Evolutionary conservation across 2,888 invertebrate genomes (phyloP).

Genomic region (Meganola albula): DNA sequence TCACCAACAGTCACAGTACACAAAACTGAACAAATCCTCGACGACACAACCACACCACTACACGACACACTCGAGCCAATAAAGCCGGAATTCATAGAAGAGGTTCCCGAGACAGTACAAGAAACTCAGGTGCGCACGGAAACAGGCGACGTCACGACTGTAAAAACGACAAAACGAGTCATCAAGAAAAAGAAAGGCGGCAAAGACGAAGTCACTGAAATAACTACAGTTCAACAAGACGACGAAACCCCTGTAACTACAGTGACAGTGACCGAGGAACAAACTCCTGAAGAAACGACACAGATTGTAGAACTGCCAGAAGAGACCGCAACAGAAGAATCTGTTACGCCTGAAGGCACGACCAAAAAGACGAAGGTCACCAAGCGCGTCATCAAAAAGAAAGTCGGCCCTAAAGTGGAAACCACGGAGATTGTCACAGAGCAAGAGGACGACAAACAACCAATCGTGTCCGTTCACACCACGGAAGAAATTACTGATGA

Average conservation of each 20-base stretch:
- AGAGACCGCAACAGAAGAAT: constrained; percentile 4
- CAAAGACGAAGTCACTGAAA: constrained; percentile 39
- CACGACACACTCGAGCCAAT: constrained; percentile 3
- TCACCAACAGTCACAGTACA: constrained; percentile 5
- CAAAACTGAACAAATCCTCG: constrained; percentile 15
- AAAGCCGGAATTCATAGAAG: constrained; percentile 17
- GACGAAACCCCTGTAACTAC: constrained; percentile 11
- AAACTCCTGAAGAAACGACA: neutral
- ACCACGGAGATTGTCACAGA: constrained; percentile 27
- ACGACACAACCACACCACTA: constrained; percentile 14
- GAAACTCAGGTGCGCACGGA: constrained; percentile 37
- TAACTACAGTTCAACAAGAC: constrained; percentile 21
- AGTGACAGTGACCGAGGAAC: neutral
- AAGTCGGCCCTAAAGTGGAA: constrained; percentile 41
- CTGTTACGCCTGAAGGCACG: constrained; percentile 20
- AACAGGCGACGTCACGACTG: constrained; percentile 14
- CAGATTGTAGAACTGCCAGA: constrained; percentile 2
- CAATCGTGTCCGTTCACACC: constrained; percentile 51
- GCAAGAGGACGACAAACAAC: constrained; percentile 27
- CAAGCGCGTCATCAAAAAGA: constrained; percentile 52
- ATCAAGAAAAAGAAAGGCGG: constrained; percentile 29
- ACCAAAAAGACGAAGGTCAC: constrained; percentile 39
- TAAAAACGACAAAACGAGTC: constrained; percentile 19
- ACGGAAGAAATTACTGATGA: constrained; percentile 36
- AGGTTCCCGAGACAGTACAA: constrained; percentile 47